phyloP scores from a whole-genome alignment of 2,113 vertebrate species.

The Chaetodon auriga region DNA sequence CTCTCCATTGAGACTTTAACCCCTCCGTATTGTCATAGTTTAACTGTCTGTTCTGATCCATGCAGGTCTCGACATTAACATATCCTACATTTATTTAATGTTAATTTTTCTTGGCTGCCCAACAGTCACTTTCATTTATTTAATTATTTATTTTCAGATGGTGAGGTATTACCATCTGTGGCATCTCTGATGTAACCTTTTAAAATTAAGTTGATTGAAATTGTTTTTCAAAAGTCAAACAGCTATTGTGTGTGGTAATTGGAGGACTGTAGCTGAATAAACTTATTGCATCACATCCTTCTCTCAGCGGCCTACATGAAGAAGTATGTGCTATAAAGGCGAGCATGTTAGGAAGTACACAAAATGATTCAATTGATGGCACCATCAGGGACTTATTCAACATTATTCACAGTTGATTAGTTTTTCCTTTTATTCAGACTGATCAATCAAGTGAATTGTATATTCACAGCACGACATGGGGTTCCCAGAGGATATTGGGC shows the following conservation, averaged over 20 bases:
- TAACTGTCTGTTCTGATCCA: background rate
- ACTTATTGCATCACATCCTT: conserved; percentile 29
- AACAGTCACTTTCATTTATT: background rate
- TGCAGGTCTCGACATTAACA: background rate
- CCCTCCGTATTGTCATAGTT: too few relatives aligned
- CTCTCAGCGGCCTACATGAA: background rate
- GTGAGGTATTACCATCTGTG: background rate
- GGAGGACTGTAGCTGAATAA: conserved; percentile 22
- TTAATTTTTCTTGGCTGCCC: background rate
- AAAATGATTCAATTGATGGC: conserved; percentile 57
- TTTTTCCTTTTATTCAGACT: conserved; percentile 63
- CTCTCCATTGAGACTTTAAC: too few relatives aligned
- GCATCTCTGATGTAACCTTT: background rate
- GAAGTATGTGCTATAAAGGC: conserved; percentile 27
- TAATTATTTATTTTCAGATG: background rate
- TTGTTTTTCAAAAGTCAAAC: conserved; percentile 47
- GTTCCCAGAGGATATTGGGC: conserved; percentile 55
- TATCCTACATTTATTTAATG: background rate
- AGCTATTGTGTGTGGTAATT: conserved; percentile 10
- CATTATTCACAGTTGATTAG: conserved; percentile 69
- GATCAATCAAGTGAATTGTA: conserved; percentile 72
- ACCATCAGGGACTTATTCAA: conserved; percentile 52
- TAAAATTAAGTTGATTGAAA: conserved; percentile 43
- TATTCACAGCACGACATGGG: conserved; percentile 52
- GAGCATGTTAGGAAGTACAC: conserved; percentile 48